A percentile compares a stretch with the other conserved stretches of the same genome.
Evolutionary conservation across 2,888 invertebrate genomes (phyloP).

Genomic region (Desoria tigrina): DNA sequence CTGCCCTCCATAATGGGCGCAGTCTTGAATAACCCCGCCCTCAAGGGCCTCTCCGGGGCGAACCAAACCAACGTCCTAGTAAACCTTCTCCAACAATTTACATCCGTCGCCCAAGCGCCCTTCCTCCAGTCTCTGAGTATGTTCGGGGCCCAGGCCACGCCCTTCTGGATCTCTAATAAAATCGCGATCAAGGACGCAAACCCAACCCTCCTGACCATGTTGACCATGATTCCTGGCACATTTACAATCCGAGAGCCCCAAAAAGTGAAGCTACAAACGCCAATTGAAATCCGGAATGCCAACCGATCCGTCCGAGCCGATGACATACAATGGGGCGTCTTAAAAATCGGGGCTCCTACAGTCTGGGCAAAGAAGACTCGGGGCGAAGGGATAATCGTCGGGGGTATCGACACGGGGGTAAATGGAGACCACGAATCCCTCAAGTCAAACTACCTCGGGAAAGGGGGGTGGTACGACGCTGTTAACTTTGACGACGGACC

Average conservation of each 20-base stretch:
- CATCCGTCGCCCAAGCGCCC: background rate
- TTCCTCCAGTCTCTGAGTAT: background rate
- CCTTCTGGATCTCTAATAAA: slow-evolving; percentile 10
- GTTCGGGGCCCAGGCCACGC: background rate
- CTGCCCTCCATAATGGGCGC: background rate
- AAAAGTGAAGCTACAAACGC: too few species aligned
- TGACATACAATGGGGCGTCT: slow-evolving; percentile 1
- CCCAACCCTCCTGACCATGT: background rate
- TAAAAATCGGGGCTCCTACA: background rate
- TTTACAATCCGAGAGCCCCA: background rate
- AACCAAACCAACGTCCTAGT: background rate
- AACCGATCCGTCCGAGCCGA: background rate
- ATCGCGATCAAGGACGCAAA: background rate
- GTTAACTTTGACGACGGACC: background rate
- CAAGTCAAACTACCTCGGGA: slow-evolving; percentile 1
- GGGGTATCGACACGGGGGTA: background rate
- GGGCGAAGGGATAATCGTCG: background rate
- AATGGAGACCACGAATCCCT: background rate
- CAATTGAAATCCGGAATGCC: too few species aligned
- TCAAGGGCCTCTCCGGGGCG: background rate
- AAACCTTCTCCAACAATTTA: background rate
- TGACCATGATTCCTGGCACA: background rate
- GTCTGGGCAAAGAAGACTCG: background rate
- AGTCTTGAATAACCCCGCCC: background rate
- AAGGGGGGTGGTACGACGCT: background rate